Conservation (phyloP, 2,797 vertebrate genomes). For the Chrysolophus pictus region DNA sequence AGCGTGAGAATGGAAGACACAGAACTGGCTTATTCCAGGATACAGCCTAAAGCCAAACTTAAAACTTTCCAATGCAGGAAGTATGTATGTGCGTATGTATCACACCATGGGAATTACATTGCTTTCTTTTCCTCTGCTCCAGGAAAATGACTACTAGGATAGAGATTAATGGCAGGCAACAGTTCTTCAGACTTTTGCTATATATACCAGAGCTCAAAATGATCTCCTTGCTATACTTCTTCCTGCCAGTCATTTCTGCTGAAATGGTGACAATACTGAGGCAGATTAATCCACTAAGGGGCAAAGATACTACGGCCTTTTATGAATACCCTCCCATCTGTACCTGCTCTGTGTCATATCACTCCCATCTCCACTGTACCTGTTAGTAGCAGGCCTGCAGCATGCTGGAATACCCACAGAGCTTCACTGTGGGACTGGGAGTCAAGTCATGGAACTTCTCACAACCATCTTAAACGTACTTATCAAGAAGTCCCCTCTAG, state of each 20-base stretch:
- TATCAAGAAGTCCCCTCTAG: not conserved
- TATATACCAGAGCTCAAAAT: not conserved
- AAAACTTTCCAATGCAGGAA: not conserved
- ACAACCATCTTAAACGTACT: not conserved
- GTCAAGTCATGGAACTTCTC: not conserved
- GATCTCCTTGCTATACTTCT: not conserved
- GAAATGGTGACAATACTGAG: fast-evolving
- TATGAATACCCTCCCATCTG: not conserved
- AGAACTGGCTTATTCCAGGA: not conserved
- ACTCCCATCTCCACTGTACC: not conserved
- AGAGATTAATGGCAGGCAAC: not conserved
- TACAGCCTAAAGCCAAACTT: not conserved
- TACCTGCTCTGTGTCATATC: not conserved
- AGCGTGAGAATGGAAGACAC: not conserved
- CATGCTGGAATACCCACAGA: fast-evolving
- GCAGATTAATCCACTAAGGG: not conserved
- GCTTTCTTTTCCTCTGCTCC: not conserved
- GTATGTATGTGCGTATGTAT: not conserved
- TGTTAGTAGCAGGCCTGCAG: not conserved
- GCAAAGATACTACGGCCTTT: fast-evolving
- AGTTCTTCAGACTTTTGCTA: not conserved
- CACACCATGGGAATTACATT: not conserved
- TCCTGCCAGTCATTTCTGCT: not conserved
- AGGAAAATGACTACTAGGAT: not conserved
- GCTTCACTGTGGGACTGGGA: fast-evolving